Evolutionary conservation across 2,888 invertebrate species (phyloP).

Genomic region (Thumatha senex): DNA sequence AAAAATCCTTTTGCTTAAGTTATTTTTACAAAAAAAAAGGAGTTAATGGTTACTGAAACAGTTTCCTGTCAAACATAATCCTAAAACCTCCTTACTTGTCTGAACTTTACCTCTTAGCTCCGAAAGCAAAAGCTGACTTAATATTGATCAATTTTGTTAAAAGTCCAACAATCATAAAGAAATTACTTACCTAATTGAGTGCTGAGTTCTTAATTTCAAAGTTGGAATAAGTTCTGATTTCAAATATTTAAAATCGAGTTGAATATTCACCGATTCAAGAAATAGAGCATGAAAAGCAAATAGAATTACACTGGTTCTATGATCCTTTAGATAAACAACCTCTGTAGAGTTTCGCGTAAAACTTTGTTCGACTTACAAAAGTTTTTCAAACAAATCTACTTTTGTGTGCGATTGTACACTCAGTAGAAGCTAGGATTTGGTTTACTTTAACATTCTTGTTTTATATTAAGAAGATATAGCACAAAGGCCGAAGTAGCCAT

Average conservation of each 20-base stretch:
- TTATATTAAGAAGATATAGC: no score
- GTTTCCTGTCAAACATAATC: no score
- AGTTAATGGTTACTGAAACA: no score
- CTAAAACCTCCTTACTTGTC: no score
- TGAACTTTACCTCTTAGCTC: no score
- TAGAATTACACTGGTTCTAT: slow-evolving; percentile 17
- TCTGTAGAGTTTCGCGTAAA: slow-evolving; percentile 11
- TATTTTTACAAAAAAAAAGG: no score
- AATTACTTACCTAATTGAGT: no score
- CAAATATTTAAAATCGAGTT: neutral
- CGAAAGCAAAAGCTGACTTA: neutral
- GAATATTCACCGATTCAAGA: neutral
- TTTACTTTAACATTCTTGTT: neutral
- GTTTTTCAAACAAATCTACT: slow-evolving; percentile 24
- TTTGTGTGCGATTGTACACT: slow-evolving; percentile 21
- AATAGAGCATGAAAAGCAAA: slow-evolving; percentile 20
- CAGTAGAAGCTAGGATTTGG: neutral
- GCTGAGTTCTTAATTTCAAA: no score
- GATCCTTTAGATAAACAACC: slow-evolving; percentile 19
- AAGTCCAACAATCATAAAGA: no score
- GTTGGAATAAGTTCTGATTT: neutral
- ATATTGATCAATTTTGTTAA: neutral
- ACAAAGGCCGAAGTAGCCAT: no score
- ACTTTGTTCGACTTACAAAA: slow-evolving; percentile 19
- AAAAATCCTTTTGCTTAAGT: no score